Conservation (phyloP, 1,140 invertebrate genomes). For the Xylocopa sonorina region DNA sequence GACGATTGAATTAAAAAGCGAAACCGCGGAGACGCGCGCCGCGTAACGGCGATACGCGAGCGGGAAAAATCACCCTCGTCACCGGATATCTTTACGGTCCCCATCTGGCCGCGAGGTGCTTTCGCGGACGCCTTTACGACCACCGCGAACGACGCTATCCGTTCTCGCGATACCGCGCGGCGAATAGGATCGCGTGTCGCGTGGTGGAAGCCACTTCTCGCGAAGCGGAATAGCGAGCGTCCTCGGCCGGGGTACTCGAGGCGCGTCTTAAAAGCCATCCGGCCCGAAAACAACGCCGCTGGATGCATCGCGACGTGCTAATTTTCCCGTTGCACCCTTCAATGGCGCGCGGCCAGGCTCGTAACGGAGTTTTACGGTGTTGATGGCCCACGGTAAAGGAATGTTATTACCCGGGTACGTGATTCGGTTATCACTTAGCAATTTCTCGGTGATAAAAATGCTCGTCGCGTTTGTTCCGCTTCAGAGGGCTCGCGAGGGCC, state of each 20-base stretch:
- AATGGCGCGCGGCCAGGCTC: neutral
- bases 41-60: constrained; percentile 3
- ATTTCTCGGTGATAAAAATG: neutral
- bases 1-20: neutral
- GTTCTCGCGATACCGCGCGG: neutral
- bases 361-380: constrained; percentile 19
- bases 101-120: neutral
- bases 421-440: neutral
- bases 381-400: neutral
- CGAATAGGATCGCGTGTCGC: constrained; percentile 37
- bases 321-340: neutral
- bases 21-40: neutral
- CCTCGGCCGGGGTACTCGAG: neutral
- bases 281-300: neutral
- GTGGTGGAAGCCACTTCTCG: neutral
- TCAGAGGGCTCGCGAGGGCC: neutral
- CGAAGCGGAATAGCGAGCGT: neutral
- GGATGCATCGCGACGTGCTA: neutral
- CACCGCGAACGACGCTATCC: constrained; percentile 10
- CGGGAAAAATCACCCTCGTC: neutral
- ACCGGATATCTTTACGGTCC: constrained; percentile 24
- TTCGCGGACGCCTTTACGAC: constrained; percentile 10
- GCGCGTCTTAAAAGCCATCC: neutral
- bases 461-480: neutral
- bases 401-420: neutral